Conservation (phyloP, 1,140 invertebrate species). For the Yoshiicerus persimilis region DNA sequence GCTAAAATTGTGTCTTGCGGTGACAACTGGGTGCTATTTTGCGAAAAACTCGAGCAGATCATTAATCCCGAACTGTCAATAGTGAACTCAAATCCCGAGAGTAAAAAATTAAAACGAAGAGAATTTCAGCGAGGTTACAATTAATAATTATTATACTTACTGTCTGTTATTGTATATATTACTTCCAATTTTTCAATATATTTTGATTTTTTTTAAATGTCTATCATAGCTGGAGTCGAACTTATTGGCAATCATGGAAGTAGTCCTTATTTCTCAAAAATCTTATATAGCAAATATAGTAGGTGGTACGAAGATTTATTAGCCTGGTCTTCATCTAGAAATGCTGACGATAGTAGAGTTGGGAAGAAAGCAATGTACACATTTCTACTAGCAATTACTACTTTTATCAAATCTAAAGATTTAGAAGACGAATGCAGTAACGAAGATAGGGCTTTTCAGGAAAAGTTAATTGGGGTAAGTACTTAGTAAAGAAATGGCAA, state of each 20-base stretch:
- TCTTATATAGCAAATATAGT: constrained; percentile 9
- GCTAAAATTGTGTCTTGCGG: background rate
- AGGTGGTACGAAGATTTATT: constrained; percentile 45
- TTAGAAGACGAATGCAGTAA: background rate
- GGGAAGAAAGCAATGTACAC: constrained; percentile 36
- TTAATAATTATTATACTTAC: background rate
- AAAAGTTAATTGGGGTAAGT: background rate
- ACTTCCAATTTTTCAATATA: background rate
- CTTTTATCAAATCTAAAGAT: background rate
- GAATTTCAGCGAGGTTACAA: constrained; percentile 45
- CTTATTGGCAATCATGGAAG: constrained; percentile 37
- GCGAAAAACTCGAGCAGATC: constrained; percentile 39
- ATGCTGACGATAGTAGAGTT: constrained; percentile 34
- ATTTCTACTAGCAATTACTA: constrained; percentile 29
- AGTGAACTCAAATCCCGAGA: background rate
- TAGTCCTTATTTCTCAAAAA: background rate
- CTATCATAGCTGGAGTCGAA: constrained; percentile 34
- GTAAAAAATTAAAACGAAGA: constrained; percentile 34
- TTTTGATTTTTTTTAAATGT: background rate
- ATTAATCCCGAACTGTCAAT: constrained; percentile 46
- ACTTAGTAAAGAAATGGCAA: background rate
- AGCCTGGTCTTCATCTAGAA: constrained; percentile 40
- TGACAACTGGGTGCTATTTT: constrained; percentile 12
- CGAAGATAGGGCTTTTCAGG: background rate
- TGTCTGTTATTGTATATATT: background rate